Evolutionary conservation across 1,140 invertebrate genomes (phyloP).

Genomic region (Chymomyza costata): DNA sequence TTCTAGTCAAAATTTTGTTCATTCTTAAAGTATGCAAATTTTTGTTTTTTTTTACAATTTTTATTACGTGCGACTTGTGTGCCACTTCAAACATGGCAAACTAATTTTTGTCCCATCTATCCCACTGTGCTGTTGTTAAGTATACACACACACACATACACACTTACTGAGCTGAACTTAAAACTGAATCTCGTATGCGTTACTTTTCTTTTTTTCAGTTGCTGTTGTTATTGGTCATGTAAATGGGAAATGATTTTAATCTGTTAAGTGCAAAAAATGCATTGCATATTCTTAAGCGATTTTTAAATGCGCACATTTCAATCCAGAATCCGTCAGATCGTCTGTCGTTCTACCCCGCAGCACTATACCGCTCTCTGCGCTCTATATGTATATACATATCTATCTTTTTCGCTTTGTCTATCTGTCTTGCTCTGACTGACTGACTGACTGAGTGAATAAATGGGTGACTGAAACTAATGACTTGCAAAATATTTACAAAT

Average conservation of each 20-base stretch:
- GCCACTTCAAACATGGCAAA: no score
- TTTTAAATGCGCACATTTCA: constrained; percentile 6
- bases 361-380: no score
- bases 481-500: constrained; percentile 73
- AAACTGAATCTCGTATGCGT: neutral
- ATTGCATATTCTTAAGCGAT: constrained; percentile 32
- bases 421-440: neutral
- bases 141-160: no score
- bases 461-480: constrained; percentile 59
- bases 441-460: constrained; percentile 6
- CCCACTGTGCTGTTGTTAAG: no score
- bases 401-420: no score
- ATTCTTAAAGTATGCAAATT: no score
- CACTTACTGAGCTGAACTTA: no score
- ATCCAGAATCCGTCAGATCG: neutral
- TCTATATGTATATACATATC: no score
- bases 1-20: no score
- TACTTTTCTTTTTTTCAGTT: neutral
- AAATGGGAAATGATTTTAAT: constrained; percentile 62
- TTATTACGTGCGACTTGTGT: no score
- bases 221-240: constrained; percentile 17
- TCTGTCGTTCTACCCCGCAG: neutral
- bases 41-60: no score
- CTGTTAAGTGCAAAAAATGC: constrained; percentile 57
- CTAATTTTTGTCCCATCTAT: no score